Evolutionary conservation across 2,113 vertebrate species (phyloP).

Genomic region (Bubo scandiacus): DNA sequence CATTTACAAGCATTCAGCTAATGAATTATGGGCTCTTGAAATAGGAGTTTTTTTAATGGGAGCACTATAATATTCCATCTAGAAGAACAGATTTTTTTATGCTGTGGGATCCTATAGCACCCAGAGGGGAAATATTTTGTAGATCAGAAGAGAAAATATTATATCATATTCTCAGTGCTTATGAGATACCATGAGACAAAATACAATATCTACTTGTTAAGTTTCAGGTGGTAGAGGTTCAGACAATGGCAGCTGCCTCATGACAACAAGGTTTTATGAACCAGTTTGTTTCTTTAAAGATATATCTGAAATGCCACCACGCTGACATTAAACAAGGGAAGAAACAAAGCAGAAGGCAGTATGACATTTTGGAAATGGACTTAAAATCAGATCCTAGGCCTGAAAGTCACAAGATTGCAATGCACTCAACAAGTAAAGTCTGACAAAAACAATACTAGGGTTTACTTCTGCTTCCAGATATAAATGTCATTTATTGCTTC

Average conservation of each 20-base stretch:
- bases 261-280: neutral
- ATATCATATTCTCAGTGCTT: neutral
- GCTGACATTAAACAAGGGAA: neutral
- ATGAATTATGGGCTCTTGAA: slow-evolving; percentile 41
- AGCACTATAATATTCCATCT: slow-evolving; percentile 1
- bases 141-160: neutral
- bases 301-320: neutral
- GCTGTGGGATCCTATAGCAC: neutral
- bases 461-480: neutral
- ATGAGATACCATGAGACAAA: neutral
- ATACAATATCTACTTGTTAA: neutral
- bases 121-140: neutral
- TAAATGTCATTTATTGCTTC: neutral
- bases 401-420: slow-evolving; percentile 14
- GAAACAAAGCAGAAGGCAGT: slow-evolving; percentile 22
- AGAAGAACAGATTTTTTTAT: neutral
- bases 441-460: neutral
- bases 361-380: neutral
- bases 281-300: neutral
- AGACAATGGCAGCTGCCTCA: neutral
- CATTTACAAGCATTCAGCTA: slow-evolving; percentile 33
- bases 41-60: neutral
- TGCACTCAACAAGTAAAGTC: neutral
- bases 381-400: slow-evolving; percentile 16
- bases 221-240: neutral